A percentile compares a stretch with the other conserved stretches of the same genome.
These are phyloP conservation scores for Cotesia chilonis DNA, from an alignment of 1,140 invertebrate genomes.

Conservation along the genomic window DNA sequence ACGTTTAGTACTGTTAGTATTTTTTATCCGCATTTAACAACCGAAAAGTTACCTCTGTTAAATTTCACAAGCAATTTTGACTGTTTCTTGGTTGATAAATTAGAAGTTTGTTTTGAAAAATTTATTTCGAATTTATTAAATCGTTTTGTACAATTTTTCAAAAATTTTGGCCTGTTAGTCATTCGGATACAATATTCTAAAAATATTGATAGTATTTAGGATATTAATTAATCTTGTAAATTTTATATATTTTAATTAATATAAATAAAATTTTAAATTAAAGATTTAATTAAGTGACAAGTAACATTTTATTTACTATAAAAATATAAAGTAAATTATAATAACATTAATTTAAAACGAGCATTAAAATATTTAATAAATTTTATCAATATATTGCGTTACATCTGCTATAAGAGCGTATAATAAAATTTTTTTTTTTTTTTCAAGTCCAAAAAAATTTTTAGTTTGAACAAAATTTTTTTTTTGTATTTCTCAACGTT, in stretches of 20 bases:
- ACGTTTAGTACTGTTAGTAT: constrained; percentile 61
- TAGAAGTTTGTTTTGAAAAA: constrained; percentile 47
- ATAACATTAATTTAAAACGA: constrained; percentile 5
- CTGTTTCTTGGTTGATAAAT: constrained; percentile 47
- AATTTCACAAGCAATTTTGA: constrained; percentile 49
- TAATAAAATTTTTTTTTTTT: too few species aligned
- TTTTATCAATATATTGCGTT: background rate
- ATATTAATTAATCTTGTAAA: constrained; percentile 26
- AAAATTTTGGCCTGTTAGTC: constrained; percentile 65
- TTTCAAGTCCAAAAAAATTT: too few species aligned
- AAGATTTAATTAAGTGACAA: too few species aligned
- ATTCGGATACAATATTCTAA: constrained; percentile 54
- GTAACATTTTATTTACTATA: too few species aligned
- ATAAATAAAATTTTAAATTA: constrained; percentile 4
- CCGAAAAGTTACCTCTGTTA: constrained; percentile 73
- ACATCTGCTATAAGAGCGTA: too few species aligned
- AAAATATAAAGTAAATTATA: too few species aligned
- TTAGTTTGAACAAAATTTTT: too few species aligned
- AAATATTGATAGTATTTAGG: constrained; percentile 9
- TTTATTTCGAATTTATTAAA: constrained; percentile 52
- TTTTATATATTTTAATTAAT: constrained; percentile 20
- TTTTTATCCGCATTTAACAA: constrained; percentile 80
- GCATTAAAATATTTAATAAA: constrained; percentile 35
- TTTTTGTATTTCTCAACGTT: too few species aligned
- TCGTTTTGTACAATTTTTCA: constrained; percentile 60